Percentiles rank a stretch among this genome's conserved stretches.
phyloP scores from a whole-genome alignment of 2,113 vertebrate species.

The Mungos mungo region DNA sequence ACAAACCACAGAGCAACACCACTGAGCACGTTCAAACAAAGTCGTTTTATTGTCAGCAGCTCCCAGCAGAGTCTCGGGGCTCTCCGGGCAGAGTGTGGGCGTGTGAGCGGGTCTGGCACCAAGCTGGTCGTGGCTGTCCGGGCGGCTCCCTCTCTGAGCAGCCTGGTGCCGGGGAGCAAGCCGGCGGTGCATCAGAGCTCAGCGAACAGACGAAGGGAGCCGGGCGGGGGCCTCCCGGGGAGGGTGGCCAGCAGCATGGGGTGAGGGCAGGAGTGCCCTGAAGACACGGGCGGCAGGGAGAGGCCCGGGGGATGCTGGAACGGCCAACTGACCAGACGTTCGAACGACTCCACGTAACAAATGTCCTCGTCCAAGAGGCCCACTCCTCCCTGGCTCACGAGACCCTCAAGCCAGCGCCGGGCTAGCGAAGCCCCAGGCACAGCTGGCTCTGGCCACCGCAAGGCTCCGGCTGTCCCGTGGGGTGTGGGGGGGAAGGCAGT shows the following conservation, averaged over 20 bases:
- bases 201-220: fast-evolving
- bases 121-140: fast-evolving
- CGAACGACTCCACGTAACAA: fast-evolving
- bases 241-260: too few relatives aligned
- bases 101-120: fast-evolving
- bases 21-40: not conserved
- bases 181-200: fast-evolving
- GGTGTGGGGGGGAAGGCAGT: too few relatives aligned
- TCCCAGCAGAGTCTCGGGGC: fast-evolving
- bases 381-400: not conserved
- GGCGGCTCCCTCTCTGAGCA: not conserved
- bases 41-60: conserved; percentile 30
- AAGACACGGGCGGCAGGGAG: fast-evolving
- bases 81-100: not conserved
- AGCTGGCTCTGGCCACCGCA: fast-evolving
- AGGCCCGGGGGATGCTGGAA: not conserved
- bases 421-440: not conserved
- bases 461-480: not conserved
- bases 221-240: fast-evolving
- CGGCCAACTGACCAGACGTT: not conserved
- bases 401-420: not conserved
- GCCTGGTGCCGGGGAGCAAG: fast-evolving
- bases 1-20: not conserved
- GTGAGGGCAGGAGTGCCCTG: not conserved
- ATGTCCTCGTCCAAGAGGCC: not conserved